Base-by-base conservation (phyloP, 2,888 invertebrate species). In the Perithous albicinctus region DNA sequence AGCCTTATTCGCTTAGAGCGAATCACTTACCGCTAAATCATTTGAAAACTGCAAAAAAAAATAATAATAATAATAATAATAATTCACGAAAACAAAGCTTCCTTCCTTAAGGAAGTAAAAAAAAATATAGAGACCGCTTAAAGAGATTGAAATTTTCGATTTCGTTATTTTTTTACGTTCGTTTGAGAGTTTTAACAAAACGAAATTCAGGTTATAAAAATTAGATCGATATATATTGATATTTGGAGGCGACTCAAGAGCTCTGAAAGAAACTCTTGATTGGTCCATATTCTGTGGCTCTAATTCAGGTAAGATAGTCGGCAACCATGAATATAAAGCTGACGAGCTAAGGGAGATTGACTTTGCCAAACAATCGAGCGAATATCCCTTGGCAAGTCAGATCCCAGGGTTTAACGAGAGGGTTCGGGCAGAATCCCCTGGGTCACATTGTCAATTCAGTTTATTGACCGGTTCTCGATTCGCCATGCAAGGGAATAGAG, bases 381-480 rank as follows among this genome's bases (percentile, higher is more conserved):
- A 43, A 66, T n/a, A n/a, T 66, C 66, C 66, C 29, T 48, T 29
- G 48, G 32, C 66, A 32, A 26, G 43, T 48, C 43, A 23, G n/a
- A 46, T 43, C 64, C 18, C 66, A 66, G 32, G 29, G 29, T 23
- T 66, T 66, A 66, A 46, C 66, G 66, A 66, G 66, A 66, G 18
- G 46, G 48, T 66, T 46, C 29, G 10, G 46, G 0, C 66, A 18
- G 48, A 4, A 12, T 29, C 48, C 18, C 48, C 32, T 32, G 43
- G 66, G 46, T 66, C 66, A 66, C 48, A 29, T 66, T 32, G 48
- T 66, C 66, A 29, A 66, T 66, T 66, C 46, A 48, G 48, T 66
- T 66, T 29, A 66, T 66, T 48, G 66, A 46, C 32, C 46, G 29
- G 48, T 48, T 46, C 46, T 48, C 12, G 18, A 66, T 48, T 20